These are phyloP conservation scores for Microtus pennsylvanicus DNA, from an alignment of 2,113 vertebrate genomes.

Conservation along the genomic window DNA sequence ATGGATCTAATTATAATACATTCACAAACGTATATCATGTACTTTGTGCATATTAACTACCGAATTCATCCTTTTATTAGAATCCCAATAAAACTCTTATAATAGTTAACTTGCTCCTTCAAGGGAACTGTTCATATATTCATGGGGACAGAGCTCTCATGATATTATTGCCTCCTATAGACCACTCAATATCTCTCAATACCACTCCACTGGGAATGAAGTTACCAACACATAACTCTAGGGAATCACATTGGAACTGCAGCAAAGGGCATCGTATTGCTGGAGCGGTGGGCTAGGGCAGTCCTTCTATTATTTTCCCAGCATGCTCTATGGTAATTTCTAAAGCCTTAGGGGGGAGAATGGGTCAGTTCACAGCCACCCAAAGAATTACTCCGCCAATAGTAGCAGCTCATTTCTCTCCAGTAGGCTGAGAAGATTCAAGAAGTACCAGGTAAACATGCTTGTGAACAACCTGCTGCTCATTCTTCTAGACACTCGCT, in stretches of 20 bases:
- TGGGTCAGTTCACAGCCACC: no score
- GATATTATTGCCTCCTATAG: not conserved
- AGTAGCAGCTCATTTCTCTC: not conserved
- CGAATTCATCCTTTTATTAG: not conserved
- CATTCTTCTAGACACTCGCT: not conserved
- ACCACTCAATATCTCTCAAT: not conserved
- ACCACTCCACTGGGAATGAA: not conserved
- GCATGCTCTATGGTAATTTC: not conserved
- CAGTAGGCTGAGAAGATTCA: not conserved
- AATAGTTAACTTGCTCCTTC: not conserved
- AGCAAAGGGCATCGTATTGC: not conserved
- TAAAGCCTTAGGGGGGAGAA: not conserved
- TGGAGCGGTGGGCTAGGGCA: not conserved
- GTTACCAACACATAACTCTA: not conserved
- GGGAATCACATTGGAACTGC: not conserved
- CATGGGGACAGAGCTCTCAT: not conserved
- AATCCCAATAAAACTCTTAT: not conserved
- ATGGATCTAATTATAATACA: not conserved
- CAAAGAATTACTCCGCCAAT: not conserved
- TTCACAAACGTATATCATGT: not conserved
- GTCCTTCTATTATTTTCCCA: not conserved
- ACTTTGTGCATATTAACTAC: not conserved
- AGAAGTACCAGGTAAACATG: not conserved
- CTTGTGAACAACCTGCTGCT: not conserved
- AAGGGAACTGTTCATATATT: not conserved